Evolutionary conservation across 2,888 invertebrate species (phyloP).

Genomic region (Eupithecia inturbata): DNA sequence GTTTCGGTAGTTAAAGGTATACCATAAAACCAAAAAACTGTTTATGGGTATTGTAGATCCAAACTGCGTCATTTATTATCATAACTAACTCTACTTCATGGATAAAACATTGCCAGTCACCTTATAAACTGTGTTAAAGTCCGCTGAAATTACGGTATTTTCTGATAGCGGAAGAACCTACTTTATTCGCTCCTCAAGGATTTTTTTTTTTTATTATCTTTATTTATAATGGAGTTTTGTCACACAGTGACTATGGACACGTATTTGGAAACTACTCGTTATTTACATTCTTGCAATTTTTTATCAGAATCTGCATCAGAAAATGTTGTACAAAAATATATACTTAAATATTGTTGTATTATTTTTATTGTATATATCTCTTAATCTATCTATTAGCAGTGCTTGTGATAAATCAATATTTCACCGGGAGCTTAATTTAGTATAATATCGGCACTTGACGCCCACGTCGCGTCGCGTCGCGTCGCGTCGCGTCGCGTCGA

Average conservation of each 20-base stretch:
- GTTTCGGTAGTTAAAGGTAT: not conserved
- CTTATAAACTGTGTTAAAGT: not conserved
- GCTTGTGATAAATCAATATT: conserved; percentile 10
- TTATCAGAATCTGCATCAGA: not conserved
- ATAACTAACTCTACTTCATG: not conserved
- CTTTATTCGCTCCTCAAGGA: not conserved
- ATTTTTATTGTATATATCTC: no score
- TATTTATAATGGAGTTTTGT: no score
- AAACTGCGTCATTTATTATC: not conserved
- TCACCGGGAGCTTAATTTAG: conserved; percentile 39
- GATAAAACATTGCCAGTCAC: not conserved
- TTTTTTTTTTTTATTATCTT: no score
- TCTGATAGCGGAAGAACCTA: not conserved
- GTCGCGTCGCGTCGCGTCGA: not conserved
- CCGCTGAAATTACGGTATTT: not conserved
- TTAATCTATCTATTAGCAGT: no score
- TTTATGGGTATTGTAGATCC: not conserved
- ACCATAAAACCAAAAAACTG: not conserved
- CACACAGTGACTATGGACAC: no score
- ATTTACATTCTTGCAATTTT: not conserved
- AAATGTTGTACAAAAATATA: no score
- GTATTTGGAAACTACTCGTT: not conserved
- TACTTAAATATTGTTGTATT: no score
- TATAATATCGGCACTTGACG: conserved; percentile 34
- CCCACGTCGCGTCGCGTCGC: not conserved